Conservation (phyloP, 2,888 invertebrate genomes). For the Epirrhoe alternata region DNA sequence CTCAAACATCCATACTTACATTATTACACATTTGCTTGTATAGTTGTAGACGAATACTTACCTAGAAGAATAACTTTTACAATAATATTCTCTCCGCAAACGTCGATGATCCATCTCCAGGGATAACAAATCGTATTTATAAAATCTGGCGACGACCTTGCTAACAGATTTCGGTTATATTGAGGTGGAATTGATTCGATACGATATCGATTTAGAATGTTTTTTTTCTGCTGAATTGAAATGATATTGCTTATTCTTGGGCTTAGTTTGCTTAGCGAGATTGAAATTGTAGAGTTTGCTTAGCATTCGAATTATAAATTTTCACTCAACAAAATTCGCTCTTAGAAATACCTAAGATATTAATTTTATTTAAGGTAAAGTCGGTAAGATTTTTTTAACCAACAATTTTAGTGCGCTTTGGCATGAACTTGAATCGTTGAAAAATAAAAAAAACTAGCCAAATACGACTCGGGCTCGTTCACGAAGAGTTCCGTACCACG, state of each 20-base stretch:
- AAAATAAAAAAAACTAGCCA: no score
- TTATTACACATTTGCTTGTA: no score
- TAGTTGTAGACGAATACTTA: not conserved
- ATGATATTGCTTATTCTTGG: constrained; percentile 10
- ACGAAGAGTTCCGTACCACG: no score
- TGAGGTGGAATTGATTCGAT: constrained; percentile 20
- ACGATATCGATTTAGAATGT: not conserved
- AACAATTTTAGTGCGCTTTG: no score
- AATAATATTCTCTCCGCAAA: not conserved
- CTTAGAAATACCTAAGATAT: no score
- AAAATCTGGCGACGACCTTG: constrained; percentile 36
- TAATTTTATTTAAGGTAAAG: no score
- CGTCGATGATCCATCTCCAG: not conserved
- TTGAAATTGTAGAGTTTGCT: not conserved
- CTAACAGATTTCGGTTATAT: constrained; percentile 31
- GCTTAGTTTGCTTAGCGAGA: constrained; percentile 3
- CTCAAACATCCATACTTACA: not conserved
- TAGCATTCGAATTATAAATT: not conserved
- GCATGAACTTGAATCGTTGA: no score
- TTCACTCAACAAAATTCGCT: not conserved
- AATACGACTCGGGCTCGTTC: no score
- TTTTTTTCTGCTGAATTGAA: constrained; percentile 16
- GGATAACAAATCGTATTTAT: constrained; percentile 36
- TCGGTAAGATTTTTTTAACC: no score
- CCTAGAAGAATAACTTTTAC: not conserved